phyloP scores from a whole-genome alignment of 2,113 vertebrate genomes.

The Tupaia chinensis region DNA sequence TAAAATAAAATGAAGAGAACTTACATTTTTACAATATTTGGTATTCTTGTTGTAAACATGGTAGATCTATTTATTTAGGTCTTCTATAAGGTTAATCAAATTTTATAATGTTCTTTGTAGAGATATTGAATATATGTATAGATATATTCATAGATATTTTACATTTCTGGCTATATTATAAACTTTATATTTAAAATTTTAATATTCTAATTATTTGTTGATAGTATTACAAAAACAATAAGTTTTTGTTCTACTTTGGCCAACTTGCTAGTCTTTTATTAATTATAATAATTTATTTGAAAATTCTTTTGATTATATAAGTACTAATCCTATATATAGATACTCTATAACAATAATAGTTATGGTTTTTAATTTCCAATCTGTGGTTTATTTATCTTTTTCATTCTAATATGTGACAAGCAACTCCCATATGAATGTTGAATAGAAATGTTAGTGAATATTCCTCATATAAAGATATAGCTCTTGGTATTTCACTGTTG shows the following conservation, averaged over 20 bases:
- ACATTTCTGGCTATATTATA: background rate
- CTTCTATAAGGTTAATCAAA: slow-evolving; percentile 6
- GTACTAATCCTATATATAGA: background rate
- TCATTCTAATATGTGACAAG: background rate
- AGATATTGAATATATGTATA: background rate
- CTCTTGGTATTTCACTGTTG: background rate
- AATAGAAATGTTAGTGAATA: background rate
- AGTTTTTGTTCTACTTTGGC: background rate
- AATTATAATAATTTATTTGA: background rate
- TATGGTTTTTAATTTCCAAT: background rate
- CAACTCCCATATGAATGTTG: background rate
- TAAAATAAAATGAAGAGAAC: background rate
- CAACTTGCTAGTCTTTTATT: background rate
- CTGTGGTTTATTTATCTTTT: slow-evolving; percentile 6
- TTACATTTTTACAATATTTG: background rate
- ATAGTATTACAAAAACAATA: background rate
- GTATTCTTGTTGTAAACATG: background rate
- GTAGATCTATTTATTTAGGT: background rate
- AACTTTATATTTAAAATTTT: background rate
- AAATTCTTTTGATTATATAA: background rate
- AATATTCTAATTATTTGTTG: background rate
- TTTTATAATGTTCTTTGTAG: slow-evolving; percentile 8
- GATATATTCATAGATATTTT: background rate
- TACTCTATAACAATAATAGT: background rate
- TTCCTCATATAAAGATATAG: background rate